Conservation (phyloP, 2,113 vertebrate genomes). For the Columba livia region DNA sequence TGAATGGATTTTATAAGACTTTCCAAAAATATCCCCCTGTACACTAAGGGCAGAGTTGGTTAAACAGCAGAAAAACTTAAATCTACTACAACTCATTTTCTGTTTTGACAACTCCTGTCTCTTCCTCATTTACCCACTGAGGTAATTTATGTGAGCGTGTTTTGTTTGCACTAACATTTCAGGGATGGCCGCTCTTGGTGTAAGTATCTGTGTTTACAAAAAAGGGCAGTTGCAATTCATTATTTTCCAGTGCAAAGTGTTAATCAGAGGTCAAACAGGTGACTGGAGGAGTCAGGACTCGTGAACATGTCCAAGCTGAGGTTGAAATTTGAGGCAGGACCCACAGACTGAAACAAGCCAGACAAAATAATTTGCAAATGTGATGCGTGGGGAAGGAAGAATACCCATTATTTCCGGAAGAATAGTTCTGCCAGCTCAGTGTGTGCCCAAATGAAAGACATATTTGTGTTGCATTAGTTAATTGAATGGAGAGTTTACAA, state of each 20-base stretch:
- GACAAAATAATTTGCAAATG: background rate
- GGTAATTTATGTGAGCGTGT: background rate
- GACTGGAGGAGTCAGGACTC: background rate
- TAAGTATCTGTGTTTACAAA: background rate
- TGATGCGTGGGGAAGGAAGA: background rate
- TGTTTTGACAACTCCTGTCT: conserved; percentile 43
- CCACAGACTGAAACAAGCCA: background rate
- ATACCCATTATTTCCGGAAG: background rate
- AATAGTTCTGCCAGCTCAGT: background rate
- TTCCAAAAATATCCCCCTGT: conserved; percentile 61
- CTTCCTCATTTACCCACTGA: background rate
- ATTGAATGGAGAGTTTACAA: background rate
- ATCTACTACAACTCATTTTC: background rate
- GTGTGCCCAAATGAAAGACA: background rate
- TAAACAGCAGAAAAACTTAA: conserved; percentile 55
- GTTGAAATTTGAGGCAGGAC: background rate
- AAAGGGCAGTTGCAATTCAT: background rate
- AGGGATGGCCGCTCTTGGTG: background rate
- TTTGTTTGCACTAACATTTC: background rate
- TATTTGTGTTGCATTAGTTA: background rate
- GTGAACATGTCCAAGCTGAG: background rate
- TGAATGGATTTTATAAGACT: conserved; percentile 56
- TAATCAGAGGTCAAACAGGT: conserved; percentile 11
- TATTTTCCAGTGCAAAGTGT: background rate
- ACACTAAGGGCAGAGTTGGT: background rate